These are phyloP conservation scores for Augiades crinisus DNA, from an alignment of 2,888 invertebrate genomes.

Conservation along the genomic window DNA sequence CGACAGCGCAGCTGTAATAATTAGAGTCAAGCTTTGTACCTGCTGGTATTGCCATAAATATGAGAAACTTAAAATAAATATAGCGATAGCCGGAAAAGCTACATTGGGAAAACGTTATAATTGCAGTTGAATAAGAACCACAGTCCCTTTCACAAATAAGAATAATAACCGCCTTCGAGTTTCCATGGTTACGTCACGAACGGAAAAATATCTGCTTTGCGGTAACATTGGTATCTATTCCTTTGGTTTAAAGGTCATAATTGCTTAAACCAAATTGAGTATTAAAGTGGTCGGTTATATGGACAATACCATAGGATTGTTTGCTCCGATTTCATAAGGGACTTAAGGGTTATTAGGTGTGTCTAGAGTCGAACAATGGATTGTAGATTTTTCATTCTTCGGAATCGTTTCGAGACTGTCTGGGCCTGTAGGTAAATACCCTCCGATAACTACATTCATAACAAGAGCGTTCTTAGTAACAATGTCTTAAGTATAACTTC, in stretches of 20 bases:
- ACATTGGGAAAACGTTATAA: not conserved
- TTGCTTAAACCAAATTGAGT: not conserved
- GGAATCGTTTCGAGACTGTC: conserved; percentile 2
- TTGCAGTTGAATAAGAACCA: conserved; percentile 19
- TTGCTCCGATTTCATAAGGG: conserved; percentile 65
- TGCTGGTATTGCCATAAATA: too few species aligned
- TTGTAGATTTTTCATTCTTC: conserved; percentile 7
- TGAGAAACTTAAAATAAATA: too few species aligned
- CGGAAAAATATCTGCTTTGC: conserved; percentile 36
- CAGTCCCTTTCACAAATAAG: conserved; percentile 22
- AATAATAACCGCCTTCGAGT: conserved; percentile 36
- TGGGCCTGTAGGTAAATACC: not conserved
- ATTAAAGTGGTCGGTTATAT: conserved; percentile 27
- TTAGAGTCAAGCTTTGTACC: too few species aligned
- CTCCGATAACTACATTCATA: too few species aligned
- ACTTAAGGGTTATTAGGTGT: conserved; percentile 74
- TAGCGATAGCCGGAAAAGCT: not conserved
- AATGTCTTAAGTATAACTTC: too few species aligned
- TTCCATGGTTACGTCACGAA: conserved; percentile 69
- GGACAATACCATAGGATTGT: conserved; percentile 74
- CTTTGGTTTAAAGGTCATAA: not conserved
- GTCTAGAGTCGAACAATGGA: conserved; percentile 45
- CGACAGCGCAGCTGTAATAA: too few species aligned
- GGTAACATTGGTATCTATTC: not conserved
- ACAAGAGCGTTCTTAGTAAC: too few species aligned